Conservation (phyloP, 2,113 vertebrate genomes). For the Alethe castanea region DNA sequence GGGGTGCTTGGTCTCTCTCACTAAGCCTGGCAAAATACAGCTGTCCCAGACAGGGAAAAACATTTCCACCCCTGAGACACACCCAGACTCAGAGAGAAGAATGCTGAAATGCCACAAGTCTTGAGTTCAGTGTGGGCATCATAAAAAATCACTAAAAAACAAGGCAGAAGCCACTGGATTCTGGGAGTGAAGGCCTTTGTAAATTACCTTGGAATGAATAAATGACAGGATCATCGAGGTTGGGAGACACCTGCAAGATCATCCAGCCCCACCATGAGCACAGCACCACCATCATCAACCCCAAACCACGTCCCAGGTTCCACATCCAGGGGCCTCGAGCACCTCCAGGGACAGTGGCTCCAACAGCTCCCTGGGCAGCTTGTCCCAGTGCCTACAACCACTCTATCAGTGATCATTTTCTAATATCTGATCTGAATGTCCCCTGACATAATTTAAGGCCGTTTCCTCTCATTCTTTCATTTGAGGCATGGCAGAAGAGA, state of each 20-base stretch:
- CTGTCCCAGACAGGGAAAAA: background rate
- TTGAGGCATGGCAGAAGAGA: background rate
- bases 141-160: background rate
- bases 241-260: background rate
- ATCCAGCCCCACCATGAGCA: background rate
- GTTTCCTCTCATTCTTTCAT: background rate
- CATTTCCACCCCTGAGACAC: background rate
- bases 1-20: background rate
- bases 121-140: background rate
- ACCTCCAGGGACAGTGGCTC: background rate
- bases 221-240: background rate
- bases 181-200: background rate
- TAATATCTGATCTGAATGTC: background rate
- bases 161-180: accelerated
- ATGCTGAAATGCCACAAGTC: background rate
- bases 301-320: background rate
- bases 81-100: background rate
- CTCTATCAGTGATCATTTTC: background rate
- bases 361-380: background rate
- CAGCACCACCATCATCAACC: background rate
- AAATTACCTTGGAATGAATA: background rate
- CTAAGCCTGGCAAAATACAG: background rate
- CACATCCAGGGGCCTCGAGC: background rate
- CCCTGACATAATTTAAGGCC: background rate
- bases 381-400: background rate